A percentile compares a stretch with the other conserved stretches of the same genome.
phyloP scores from a whole-genome alignment of 2,888 invertebrate species.

The Folsomia candida region DNA sequence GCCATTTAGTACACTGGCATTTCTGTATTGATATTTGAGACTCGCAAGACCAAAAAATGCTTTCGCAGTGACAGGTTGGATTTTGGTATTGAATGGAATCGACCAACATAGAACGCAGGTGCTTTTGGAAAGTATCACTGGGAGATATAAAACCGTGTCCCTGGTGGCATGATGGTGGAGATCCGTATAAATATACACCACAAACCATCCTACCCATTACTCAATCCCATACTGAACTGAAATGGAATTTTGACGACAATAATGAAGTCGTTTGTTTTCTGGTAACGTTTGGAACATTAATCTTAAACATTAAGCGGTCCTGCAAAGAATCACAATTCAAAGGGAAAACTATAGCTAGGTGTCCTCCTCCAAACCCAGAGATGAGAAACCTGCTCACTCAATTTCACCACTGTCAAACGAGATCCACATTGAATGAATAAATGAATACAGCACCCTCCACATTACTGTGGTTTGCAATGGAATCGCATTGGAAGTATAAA shows the following conservation, averaged over 20 bases:
- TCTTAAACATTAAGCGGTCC: conserved; percentile 1
- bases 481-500: background rate
- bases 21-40: background rate
- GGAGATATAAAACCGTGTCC: background rate
- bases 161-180: background rate
- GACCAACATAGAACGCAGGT: background rate
- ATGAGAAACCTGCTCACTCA: background rate
- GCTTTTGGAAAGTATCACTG: background rate
- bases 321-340: background rate
- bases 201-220: background rate
- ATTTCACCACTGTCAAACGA: background rate
- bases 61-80: background rate
- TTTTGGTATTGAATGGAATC: background rate
- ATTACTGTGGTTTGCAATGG: no score
- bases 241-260: background rate
- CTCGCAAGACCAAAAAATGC: background rate
- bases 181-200: background rate
- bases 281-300: conserved; percentile 10
- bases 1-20: background rate
- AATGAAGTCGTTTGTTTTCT: conserved; percentile 13
- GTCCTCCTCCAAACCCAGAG: background rate
- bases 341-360: background rate
- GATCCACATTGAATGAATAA: background rate
- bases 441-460: background rate
- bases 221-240: background rate